Evolutionary conservation across 2,797 vertebrate species (phyloP).

Genomic region (Bradypodion ventrale): DNA sequence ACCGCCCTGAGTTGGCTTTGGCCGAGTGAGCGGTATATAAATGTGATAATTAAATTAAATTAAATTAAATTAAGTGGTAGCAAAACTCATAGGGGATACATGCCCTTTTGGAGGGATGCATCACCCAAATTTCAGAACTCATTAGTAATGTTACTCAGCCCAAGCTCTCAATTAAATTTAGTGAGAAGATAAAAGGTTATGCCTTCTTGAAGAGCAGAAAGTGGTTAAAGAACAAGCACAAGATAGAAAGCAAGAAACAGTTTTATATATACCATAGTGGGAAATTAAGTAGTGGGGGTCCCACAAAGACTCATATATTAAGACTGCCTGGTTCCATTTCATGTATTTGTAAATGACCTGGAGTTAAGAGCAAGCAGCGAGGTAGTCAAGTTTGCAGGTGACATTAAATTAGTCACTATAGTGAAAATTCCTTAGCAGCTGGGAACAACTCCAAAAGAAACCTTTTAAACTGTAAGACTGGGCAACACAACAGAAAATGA

Average conservation of each 20-base stretch:
- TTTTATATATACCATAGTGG: not conserved
- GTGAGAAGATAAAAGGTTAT: not conserved
- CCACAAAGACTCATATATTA: not conserved
- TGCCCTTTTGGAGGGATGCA: not conserved
- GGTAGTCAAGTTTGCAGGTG: not conserved
- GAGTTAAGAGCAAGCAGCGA: not conserved
- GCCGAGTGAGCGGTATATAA: no score
- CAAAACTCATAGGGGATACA: not conserved
- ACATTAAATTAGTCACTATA: not conserved
- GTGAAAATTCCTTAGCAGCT: not conserved
- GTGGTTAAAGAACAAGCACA: not conserved
- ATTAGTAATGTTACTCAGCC: not conserved
- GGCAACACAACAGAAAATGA: not conserved
- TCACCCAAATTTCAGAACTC: not conserved
- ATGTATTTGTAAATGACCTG: not conserved
- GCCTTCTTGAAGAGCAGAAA: not conserved
- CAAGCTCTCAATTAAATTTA: not conserved
- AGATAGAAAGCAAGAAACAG: not conserved
- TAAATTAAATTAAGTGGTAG: not conserved
- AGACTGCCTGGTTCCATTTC: not conserved
- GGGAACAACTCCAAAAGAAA: not conserved
- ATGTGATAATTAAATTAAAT: no score
- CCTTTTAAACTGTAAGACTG: not conserved
- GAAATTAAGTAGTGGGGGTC: not conserved
- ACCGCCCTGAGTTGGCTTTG: no score